Evolutionary conservation across 2,797 vertebrate genomes (phyloP).

Genomic region (Simalia tracyae): DNA sequence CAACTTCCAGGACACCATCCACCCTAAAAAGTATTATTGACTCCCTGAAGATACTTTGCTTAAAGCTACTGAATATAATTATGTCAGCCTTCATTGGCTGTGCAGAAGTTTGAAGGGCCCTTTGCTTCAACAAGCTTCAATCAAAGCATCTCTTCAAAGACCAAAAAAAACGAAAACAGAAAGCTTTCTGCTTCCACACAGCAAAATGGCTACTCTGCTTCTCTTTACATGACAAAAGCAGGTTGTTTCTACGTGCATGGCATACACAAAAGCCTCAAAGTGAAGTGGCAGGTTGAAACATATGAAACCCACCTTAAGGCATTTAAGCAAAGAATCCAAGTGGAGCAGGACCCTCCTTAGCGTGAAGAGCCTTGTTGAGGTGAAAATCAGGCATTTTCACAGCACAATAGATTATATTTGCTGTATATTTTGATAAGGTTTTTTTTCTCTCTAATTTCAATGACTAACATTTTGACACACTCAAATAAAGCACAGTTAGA

Average conservation of each 20-base stretch:
- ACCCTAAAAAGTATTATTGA: constrained; percentile 52
- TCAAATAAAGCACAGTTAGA: neutral
- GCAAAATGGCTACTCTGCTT: neutral
- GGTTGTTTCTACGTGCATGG: neutral
- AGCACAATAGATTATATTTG: constrained; percentile 13
- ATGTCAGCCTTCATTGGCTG: constrained; percentile 38
- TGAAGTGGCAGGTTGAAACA: neutral
- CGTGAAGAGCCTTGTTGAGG: neutral
- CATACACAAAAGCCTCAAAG: neutral
- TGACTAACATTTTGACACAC: neutral
- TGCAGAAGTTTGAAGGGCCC: neutral
- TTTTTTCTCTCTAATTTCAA: neutral
- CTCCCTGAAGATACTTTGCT: constrained; percentile 38
- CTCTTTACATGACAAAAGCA: neutral
- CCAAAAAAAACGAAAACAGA: neutral
- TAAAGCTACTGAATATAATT: constrained; percentile 42
- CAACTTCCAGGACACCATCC: constrained; percentile 47
- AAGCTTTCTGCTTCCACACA: neutral
- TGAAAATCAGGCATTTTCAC: neutral
- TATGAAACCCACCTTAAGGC: no score
- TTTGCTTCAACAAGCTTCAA: neutral
- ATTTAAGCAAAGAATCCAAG: neutral
- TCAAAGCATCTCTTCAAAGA: neutral
- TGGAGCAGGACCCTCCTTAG: neutral
- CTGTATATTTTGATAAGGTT: constrained; percentile 28